Evolutionary conservation across 2,113 vertebrate genomes (phyloP), one percentile per base, ranked within the genome.

Genomic region (Phocoena phocoena): DNA sequence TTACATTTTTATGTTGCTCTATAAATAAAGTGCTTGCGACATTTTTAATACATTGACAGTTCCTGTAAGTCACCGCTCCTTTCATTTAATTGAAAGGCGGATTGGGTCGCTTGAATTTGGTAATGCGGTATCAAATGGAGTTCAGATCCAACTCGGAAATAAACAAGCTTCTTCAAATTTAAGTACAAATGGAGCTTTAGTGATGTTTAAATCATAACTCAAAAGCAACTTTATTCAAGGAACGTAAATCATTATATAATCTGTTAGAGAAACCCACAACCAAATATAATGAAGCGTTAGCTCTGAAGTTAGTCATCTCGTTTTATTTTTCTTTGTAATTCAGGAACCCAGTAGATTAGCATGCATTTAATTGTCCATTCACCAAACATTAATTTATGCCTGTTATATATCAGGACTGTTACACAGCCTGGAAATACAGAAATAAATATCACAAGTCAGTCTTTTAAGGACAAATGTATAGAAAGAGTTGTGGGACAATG

Each of bases 1-100:
- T 97, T 97, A 95, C 79, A 96, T 96, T 97, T 98, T 97, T 97
- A 97, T 97, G 92, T 95, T 97, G 70, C 79, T 97, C 74, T 96
- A 97, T 96, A 97, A 97, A 98, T 98, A 98, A 98, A 92, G 80
- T 23, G 15, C 85, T 88, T 95, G 79, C 96, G 92, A 95, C 96
- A 97, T 80, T 97, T 97, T 97, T 81, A 97, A 97, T 97, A 82
- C 89, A 95, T 96, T 93, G 97, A 95, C 60, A 79, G 90, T 94
- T 97, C 93, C 93, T 97, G 38, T 97, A 97, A 97, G 68, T 96
- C 96, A 97, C 88, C 92, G 65, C 60, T 93, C 41, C 70, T 95
- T 96, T 95, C 53, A 67, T 25, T 97, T 97, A 98, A 97, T 95
- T 97, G 93, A 97, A 98, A 96, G 83, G 84, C 74, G 28, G 92